These are phyloP conservation scores for Ischnura elegans DNA, from an alignment of 2,888 invertebrate species.

Conservation along the genomic window DNA sequence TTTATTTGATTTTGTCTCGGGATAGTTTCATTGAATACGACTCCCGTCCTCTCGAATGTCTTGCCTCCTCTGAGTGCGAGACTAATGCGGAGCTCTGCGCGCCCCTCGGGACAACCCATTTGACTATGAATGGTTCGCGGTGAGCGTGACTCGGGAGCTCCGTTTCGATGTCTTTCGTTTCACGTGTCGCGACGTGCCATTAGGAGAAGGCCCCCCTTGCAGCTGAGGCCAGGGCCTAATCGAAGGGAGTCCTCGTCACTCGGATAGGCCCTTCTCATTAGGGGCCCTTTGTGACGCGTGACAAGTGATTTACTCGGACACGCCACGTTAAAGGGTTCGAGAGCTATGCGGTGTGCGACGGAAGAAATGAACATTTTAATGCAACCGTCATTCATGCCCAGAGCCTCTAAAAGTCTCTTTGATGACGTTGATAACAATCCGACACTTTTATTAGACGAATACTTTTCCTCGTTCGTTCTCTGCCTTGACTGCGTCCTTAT, in stretches of 20 bases:
- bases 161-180: neutral
- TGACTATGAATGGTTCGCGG: slow-evolving; percentile 39
- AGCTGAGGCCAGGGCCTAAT: neutral
- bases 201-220: neutral
- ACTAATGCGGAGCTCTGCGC: slow-evolving; percentile 5
- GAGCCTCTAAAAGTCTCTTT: neutral
- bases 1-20: no score
- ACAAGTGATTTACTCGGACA: slow-evolving; percentile 62
- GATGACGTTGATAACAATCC: neutral
- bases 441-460: neutral
- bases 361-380: neutral
- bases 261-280: slow-evolving; percentile 44
- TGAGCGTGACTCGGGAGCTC: neutral
- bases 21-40: neutral
- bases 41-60: neutral
- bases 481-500: neutral
- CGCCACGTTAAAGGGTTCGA: slow-evolving; percentile 11
- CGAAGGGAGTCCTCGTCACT: neutral
- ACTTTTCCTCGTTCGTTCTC: neutral
- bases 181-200: slow-evolving; percentile 43
- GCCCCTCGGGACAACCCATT: neutral
- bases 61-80: neutral
- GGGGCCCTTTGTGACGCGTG: slow-evolving; percentile 53
- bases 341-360: slow-evolving; percentile 6
- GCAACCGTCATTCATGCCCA: slow-evolving; percentile 60